These are phyloP conservation scores for Oncorhynchus tshawytscha DNA, from an alignment of 2,113 vertebrate species.

Conservation along the genomic window DNA sequence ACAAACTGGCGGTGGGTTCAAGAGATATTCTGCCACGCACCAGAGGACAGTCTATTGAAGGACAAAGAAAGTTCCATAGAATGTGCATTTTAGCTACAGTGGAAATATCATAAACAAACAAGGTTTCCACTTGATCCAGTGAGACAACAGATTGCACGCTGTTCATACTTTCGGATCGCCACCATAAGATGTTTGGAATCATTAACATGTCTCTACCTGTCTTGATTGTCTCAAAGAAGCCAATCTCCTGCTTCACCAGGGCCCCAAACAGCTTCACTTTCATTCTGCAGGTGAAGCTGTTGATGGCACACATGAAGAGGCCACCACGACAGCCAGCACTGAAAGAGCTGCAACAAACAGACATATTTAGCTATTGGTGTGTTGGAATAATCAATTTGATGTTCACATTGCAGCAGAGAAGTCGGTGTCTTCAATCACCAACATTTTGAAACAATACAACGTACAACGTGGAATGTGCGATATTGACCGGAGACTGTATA, in stretches of 20 bases:
- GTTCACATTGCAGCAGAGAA: neutral
- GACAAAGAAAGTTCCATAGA: no score
- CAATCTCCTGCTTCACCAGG: conserved; percentile 67
- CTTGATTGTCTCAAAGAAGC: conserved; percentile 69
- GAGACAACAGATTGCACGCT: no score
- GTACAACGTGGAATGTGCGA: neutral
- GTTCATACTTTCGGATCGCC: no score
- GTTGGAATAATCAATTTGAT: no score
- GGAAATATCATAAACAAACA: neutral
- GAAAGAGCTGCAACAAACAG: conserved; percentile 50
- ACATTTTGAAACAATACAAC: neutral
- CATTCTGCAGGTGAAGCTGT: conserved; percentile 53
- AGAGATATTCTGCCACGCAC: neutral
- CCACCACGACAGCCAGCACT: conserved; percentile 70
- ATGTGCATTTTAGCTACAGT: neutral
- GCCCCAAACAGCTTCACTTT: conserved; percentile 62
- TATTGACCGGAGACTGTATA: neutral
- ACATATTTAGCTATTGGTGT: no score
- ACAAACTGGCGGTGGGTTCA: neutral
- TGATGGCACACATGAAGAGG: conserved; percentile 55
- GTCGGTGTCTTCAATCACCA: neutral
- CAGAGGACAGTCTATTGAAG: no score
- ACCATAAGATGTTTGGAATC: neutral
- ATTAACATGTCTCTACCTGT: conserved; percentile 50
- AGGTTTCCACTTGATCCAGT: neutral